Base-by-base conservation (phyloP, 2,888 invertebrate species). In the Argynnis bischoffii region DNA sequence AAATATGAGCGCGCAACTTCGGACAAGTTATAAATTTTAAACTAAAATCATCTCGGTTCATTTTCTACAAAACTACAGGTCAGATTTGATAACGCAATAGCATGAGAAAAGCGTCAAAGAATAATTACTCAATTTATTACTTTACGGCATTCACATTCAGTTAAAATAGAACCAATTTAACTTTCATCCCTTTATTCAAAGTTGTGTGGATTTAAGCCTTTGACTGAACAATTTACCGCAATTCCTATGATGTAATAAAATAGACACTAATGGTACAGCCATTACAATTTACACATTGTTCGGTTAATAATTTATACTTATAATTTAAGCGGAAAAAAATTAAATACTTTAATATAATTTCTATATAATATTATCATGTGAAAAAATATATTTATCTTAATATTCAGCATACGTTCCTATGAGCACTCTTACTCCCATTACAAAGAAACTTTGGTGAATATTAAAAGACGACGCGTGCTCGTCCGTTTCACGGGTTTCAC, bases 111-210 rank as follows among this genome's bases (percentile, higher is more conserved):
- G 16, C 53, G 53, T 51, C 55, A 66, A 55, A 60, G 81, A 81
- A 84, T 88, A 89, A 89, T 88, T 87, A 88, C 87, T 86, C 88
- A 88, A 88, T 88, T 89, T 87, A 88, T 89, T 81, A 82, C 86
- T 81, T 80, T 78, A 66, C 59, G 41, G 75, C 74, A 68, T 63
- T 69, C 69, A 73, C 72, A 73, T 73, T 76, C 76, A 77, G 79
- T 80, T 83, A 82, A 84, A 85, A 84, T 81, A 77, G 80, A 80
- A 77, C 73, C 77, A 81, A 81, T 85, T 85, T 83, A 82, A 83
- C 82, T 83, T 81, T 78, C 74, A 72, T 72, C 75, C 81, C 81
- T 81, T 83, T 83, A 80, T 81, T 79, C 76, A 72, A 75, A 74
- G 72, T 74, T 76, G 74, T 75, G 73, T 76, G 78, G 79, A 80